Evolutionary conservation across 2,113 vertebrate species (phyloP).

Genomic region (Lutjanus erythropterus): DNA sequence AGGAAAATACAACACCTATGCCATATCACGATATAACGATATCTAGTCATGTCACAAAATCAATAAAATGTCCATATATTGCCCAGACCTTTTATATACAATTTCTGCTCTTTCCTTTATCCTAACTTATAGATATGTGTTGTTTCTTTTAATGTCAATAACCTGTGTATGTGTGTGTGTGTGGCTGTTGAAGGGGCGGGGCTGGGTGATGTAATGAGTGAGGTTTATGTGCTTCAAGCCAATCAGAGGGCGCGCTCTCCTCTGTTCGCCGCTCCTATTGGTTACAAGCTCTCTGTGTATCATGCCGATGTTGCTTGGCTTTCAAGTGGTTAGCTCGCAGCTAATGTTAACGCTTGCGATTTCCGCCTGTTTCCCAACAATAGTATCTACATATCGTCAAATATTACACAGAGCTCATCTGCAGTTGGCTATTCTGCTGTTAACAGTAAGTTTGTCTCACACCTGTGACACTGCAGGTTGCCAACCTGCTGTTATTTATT

Average conservation of each 20-base stretch:
- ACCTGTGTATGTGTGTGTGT: background rate
- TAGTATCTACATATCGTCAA: background rate
- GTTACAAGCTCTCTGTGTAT: slow-evolving; percentile 49
- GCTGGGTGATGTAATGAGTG: background rate
- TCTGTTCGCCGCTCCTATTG: slow-evolving; percentile 56
- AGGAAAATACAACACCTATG: too few species aligned
- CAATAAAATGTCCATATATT: too few species aligned
- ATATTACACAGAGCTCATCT: background rate
- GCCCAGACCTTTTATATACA: too few species aligned
- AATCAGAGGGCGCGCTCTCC: slow-evolving; percentile 40
- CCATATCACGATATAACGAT: too few species aligned
- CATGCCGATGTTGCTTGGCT: slow-evolving; percentile 62
- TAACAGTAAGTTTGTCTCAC: slow-evolving; percentile 65
- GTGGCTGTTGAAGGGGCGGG: background rate
- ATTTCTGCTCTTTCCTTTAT: background rate
- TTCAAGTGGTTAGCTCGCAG: slow-evolving; percentile 60
- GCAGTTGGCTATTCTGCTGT: background rate
- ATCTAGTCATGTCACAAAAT: too few species aligned
- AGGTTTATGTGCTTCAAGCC: slow-evolving; percentile 20
- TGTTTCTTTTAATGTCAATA: background rate
- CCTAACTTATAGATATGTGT: background rate
- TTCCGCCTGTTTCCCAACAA: slow-evolving; percentile 20
- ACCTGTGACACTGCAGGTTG: background rate
- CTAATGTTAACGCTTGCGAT: slow-evolving; percentile 55
- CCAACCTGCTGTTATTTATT: slow-evolving; percentile 30